A percentile compares a stretch with the other conserved stretches of the same genome.
phyloP scores from a whole-genome alignment of 2,888 invertebrate genomes.

The Dexiosoma caninum region DNA sequence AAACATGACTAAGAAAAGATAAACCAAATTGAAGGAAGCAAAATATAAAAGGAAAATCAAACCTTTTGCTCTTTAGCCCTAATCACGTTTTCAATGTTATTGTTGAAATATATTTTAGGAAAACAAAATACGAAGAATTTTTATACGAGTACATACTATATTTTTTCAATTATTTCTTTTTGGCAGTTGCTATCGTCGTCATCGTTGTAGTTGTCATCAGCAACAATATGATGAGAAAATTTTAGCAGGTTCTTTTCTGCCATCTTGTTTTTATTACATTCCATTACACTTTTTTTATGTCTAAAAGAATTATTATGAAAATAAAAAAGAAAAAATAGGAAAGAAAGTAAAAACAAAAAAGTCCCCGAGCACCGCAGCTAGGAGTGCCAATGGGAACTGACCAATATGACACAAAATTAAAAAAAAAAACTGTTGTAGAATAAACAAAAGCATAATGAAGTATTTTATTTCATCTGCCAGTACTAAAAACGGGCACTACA shows the following conservation, averaged over 20 bases:
- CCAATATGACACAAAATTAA: constrained; percentile 18
- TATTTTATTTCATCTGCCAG: constrained; percentile 19
- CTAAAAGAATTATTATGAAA: constrained; percentile 52
- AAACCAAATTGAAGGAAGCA: constrained; percentile 24
- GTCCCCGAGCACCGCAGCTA: constrained; percentile 32
- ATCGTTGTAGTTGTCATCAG: neutral
- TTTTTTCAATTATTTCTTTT: constrained; percentile 40
- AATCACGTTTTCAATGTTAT: constrained; percentile 59
- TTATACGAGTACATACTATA: no score
- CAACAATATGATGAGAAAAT: constrained; percentile 46
- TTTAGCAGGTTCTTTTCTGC: constrained; percentile 22
- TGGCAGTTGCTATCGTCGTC: constrained; percentile 6
- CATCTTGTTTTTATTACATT: constrained; percentile 24
- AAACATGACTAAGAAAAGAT: constrained; percentile 5
- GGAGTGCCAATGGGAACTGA: constrained; percentile 31
- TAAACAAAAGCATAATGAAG: constrained; percentile 26
- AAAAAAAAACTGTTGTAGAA: constrained; percentile 1
- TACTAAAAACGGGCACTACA: constrained; percentile 16
- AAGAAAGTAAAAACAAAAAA: neutral
- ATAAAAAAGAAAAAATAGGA: neutral
- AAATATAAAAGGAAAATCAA: constrained; percentile 20
- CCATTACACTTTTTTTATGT: neutral
- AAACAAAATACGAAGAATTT: constrained; percentile 1
- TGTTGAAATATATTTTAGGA: constrained; percentile 10
- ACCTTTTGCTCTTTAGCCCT: constrained; percentile 45